Evolutionary conservation across 1,140 invertebrate genomes (phyloP).

Genomic region (Venturia canescens): DNA sequence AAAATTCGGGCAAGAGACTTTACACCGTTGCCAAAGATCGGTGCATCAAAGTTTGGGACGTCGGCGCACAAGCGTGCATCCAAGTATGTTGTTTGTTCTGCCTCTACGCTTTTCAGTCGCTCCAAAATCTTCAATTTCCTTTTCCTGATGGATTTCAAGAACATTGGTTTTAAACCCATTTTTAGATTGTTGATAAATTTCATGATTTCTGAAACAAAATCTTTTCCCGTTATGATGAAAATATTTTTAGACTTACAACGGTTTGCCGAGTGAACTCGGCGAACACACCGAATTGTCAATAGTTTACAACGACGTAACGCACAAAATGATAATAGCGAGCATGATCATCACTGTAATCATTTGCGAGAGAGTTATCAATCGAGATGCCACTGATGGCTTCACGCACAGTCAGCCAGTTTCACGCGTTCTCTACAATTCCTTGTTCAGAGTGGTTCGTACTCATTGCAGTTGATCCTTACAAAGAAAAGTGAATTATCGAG

Average conservation of each 20-base stretch:
- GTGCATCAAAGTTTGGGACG: constrained; percentile 85
- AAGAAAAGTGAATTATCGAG: no score
- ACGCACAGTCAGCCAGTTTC: constrained; percentile 82
- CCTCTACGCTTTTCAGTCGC: no score
- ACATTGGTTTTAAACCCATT: no score
- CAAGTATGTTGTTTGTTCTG: constrained; percentile 72
- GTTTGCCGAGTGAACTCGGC: constrained; percentile 79
- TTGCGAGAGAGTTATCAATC: constrained; percentile 80
- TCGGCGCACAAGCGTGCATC: constrained; percentile 78
- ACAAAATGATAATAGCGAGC: constrained; percentile 81
- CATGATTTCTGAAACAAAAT: no score
- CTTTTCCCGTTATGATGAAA: no score
- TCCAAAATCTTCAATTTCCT: no score
- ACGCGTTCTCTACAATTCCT: constrained; percentile 82
- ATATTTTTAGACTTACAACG: constrained; percentile 80
- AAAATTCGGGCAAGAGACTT: constrained; percentile 73
- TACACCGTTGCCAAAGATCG: constrained; percentile 82
- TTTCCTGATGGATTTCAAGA: no score
- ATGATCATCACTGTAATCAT: constrained; percentile 79
- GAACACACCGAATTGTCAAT: constrained; percentile 79
- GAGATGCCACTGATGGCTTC: constrained; percentile 82
- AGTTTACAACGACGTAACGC: constrained; percentile 81
- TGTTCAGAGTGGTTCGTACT: constrained; percentile 79
- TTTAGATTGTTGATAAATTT: no score
- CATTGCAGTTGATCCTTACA: no score